phyloP scores from a whole-genome alignment of 37 sponge, comb jelly and placozoan species.

The Spongia lamella region DNA sequence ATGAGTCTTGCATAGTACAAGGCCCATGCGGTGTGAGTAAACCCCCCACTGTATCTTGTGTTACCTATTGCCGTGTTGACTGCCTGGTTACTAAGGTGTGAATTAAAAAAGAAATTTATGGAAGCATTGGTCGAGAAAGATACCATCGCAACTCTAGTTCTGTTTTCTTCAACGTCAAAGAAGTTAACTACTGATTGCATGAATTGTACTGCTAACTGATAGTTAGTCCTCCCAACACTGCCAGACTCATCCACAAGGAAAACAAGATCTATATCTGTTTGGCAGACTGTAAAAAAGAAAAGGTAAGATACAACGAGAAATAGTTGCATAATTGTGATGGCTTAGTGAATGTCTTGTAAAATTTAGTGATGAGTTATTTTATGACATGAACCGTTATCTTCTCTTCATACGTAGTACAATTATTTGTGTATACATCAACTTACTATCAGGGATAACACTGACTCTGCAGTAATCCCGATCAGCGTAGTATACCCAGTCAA shows the following conservation, averaged over 20 bases:
- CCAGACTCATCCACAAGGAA: conserved; percentile 85
- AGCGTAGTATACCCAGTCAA: conserved; percentile 79
- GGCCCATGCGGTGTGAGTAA: conserved; percentile 63
- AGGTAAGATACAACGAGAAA: too few species aligned
- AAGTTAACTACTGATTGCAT: conserved; percentile 57
- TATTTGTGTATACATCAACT: too few species aligned
- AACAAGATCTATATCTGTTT: conserved; percentile 62
- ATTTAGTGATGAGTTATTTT: too few species aligned
- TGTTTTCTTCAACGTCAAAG: conserved; percentile 60
- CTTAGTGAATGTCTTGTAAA: too few species aligned
- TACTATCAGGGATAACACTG: conserved; percentile 81
- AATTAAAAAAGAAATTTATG: conserved; percentile 45
- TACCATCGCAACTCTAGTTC: conserved; percentile 57
- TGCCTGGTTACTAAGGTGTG: conserved; percentile 7
- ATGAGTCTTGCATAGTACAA: conserved; percentile 36
- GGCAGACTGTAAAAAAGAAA: conserved; percentile 56
- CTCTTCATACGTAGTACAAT: too few species aligned
- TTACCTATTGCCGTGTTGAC: conserved; percentile 9
- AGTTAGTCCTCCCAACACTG: conserved; percentile 71
- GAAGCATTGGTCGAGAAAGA: conserved; percentile 56
- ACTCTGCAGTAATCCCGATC: conserved; percentile 26
- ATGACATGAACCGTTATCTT: too few species aligned
- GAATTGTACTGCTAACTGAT: conserved; percentile 55
- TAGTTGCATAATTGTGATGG: too few species aligned
- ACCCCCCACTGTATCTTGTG: conserved; percentile 47